Evolutionary conservation across 2,113 vertebrate species (phyloP), one percentile per base, ranked within the genome.

Genomic region (Eubucco bourcierii): DNA sequence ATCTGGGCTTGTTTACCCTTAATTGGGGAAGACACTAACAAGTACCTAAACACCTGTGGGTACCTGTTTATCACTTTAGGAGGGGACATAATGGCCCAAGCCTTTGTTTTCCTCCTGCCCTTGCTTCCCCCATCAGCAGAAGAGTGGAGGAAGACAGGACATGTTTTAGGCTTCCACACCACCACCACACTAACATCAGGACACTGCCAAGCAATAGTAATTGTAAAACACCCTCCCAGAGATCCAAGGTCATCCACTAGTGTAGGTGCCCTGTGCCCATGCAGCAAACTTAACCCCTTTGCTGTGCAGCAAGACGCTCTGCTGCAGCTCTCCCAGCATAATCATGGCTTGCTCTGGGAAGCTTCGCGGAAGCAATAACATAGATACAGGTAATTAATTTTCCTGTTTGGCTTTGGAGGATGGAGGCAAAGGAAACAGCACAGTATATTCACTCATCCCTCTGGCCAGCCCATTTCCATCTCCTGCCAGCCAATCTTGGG

Each of bases 281-380:
- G 16, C 28, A 73, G 28, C 59, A 58, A 84, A 8, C 60, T 72
- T 14, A 37, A 39, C 53, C 33, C 53, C 29, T 65, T 23, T 0
- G 1, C 16, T 1, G 0, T 37, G 44, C 20, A 71, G 46, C 1
- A 0, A 37, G 28, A 12, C 59, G 25, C 31, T 59, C 37, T 24
- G n/a, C 33, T 56, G 70, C 37, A 53, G 24, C 65, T 68, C 41
- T 46, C 10, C n/a, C 37, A 41, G 21, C 52, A 33, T 5, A n/a
- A 28, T n/a, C 44, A 31, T 3, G 15, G 55, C 18, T 87, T 65
- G 44, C n/a, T 63, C 56, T 55, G 61, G 55, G n/a, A 74, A 87
- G 63, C 23, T 27, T n/a, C 39, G 12, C 12, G 34, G 34, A 67
- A 58, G 63, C 21, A 63, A 15, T 37, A 44, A 66, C 6, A 25